A percentile compares a stretch with the other conserved stretches of the same genome.
These are phyloP conservation scores for Coecobrya sp. DNA, from an alignment of 2,888 invertebrate genomes.

Conservation along the genomic window DNA sequence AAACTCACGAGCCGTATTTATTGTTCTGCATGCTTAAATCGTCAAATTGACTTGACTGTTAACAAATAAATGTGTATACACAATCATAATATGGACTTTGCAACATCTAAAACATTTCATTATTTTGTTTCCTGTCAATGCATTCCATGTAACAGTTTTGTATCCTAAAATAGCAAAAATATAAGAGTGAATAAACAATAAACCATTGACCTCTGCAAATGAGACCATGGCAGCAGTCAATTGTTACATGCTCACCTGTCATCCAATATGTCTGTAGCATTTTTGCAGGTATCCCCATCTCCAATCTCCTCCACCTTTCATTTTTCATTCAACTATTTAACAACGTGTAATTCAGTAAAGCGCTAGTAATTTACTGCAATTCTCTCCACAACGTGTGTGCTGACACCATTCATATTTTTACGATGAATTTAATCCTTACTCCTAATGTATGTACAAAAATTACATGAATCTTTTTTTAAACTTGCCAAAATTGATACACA, in stretches of 20 bases:
- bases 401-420: not conserved
- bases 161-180: conserved; percentile 27
- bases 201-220: conserved; percentile 66
- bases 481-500: conserved; percentile 35
- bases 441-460: conserved; percentile 1
- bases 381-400: not conserved
- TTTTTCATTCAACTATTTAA: conserved; percentile 30
- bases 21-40: conserved; percentile 46
- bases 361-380: not conserved
- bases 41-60: conserved; percentile 8
- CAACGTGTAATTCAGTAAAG: not conserved
- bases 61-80: not conserved
- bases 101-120: not conserved
- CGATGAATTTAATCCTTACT: not conserved
- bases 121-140: conserved; percentile 59
- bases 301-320: conserved; percentile 39
- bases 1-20: not conserved
- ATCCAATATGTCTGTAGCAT: not conserved
- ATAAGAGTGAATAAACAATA: conserved; percentile 40
- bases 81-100: not conserved
- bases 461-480: conserved; percentile 11
- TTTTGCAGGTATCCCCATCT: not conserved
- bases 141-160: conserved; percentile 17
- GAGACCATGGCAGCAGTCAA: conserved; percentile 48
- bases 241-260: not conserved